These are phyloP conservation scores for Aphelenchoides avenae DNA, from an alignment of 1,140 invertebrate species.

Conservation along the genomic window DNA sequence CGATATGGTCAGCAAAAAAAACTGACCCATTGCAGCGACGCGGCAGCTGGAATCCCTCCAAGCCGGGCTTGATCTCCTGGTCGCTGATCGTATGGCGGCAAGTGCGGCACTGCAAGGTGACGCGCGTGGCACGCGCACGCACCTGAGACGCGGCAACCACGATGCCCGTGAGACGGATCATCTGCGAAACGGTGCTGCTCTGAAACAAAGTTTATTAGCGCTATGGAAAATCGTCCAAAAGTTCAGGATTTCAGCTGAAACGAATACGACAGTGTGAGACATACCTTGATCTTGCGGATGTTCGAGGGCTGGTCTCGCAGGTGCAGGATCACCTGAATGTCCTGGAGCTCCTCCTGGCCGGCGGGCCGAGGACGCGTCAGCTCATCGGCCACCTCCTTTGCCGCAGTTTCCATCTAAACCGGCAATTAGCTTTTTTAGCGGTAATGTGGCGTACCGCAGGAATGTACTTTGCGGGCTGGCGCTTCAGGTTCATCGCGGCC, in stretches of 20 bases:
- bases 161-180: slow-evolving; percentile 93
- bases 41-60: slow-evolving; percentile 94
- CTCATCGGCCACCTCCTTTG: slow-evolving; percentile 93
- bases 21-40: slow-evolving; percentile 80
- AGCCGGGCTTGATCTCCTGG: slow-evolving; percentile 81
- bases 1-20: no score
- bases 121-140: slow-evolving; percentile 85
- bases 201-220: slow-evolving; percentile 59
- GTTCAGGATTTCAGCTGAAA: background rate
- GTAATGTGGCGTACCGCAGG: slow-evolving; percentile 67
- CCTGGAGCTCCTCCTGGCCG: slow-evolving; percentile 81
- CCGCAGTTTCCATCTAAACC: slow-evolving; percentile 83
- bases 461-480: slow-evolving; percentile 84
- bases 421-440: background rate
- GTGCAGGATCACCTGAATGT: slow-evolving; percentile 85
- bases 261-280: slow-evolving; percentile 22
- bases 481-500: slow-evolving; percentile 83
- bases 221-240: background rate
- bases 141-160: slow-evolving; percentile 88
- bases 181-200: slow-evolving; percentile 83
- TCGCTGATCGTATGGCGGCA: slow-evolving; percentile 85
- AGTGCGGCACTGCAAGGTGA: slow-evolving; percentile 89
- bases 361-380: slow-evolving; percentile 82
- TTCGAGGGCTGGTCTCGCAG: slow-evolving; percentile 77
- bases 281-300: slow-evolving; percentile 80